phyloP scores from a whole-genome alignment of 2,113 vertebrate species.

The Bufo gargarizans region DNA sequence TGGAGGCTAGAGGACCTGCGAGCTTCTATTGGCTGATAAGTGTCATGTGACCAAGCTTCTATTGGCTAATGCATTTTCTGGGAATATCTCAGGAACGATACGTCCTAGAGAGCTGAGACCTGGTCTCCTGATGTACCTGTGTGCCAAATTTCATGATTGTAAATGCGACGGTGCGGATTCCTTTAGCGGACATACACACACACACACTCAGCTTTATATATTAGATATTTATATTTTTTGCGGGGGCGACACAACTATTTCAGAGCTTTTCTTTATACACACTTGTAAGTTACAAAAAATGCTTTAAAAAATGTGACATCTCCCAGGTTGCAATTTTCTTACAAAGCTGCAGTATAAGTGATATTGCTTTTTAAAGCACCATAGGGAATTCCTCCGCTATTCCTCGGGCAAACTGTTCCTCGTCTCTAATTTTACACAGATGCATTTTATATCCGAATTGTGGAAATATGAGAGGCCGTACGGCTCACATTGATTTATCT shows the following conservation, averaged over 20 bases:
- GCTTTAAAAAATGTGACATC: background rate
- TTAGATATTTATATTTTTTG: background rate
- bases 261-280: background rate
- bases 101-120: too few species aligned
- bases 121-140: too few species aligned
- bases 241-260: background rate
- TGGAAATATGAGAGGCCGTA: constrained; percentile 52
- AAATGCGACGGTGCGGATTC: too few species aligned
- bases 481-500: constrained; percentile 55
- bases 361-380: constrained; percentile 48
- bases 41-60: too few species aligned
- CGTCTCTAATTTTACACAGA: constrained; percentile 52
- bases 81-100: too few species aligned
- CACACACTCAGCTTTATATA: too few species aligned
- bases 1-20: too few species aligned
- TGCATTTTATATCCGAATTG: constrained; percentile 55
- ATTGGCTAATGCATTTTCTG: too few species aligned
- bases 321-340: constrained; percentile 35
- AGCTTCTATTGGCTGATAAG: too few species aligned
- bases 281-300: background rate
- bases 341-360: constrained; percentile 39
- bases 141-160: too few species aligned
- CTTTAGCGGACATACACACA: too few species aligned
- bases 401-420: constrained; percentile 44
- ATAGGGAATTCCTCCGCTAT: constrained; percentile 31